phyloP scores from a whole-genome alignment of 2,888 invertebrate species.

The Meiosimyza platycephala region DNA sequence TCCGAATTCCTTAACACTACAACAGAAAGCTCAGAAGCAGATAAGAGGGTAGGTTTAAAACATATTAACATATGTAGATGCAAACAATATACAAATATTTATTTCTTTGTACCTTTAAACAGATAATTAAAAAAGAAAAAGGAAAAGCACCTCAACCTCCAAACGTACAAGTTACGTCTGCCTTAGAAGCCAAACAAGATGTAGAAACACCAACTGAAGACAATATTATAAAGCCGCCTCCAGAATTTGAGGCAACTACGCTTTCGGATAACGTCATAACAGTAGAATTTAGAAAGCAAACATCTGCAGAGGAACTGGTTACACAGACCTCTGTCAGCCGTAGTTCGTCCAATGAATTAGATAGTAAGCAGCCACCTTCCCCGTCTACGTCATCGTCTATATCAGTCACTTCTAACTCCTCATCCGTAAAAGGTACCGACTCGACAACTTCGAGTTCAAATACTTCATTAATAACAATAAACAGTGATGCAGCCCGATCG shows the following conservation, averaged over 20 bases:
- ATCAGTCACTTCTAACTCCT: conserved; percentile 56
- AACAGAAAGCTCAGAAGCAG: conserved; percentile 52
- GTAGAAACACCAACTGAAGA: conserved; percentile 8
- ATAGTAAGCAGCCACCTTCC: conserved; percentile 56
- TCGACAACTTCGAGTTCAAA: conserved; percentile 55
- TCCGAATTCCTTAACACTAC: conserved; percentile 34
- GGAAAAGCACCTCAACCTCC: conserved; percentile 83
- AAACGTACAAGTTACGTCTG: conserved; percentile 22
- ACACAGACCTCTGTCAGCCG: conserved; percentile 33
- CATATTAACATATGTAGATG: too few species aligned
- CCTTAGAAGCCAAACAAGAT: conserved; percentile 13
- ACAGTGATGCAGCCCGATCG: conserved; percentile 62
- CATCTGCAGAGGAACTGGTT: conserved; percentile 27
- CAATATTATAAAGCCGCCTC: conserved; percentile 51
- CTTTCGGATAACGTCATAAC: conserved; percentile 44
- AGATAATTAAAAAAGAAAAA: conserved; percentile 84
- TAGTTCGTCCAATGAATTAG: conserved; percentile 51
- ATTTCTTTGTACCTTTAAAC: conserved; percentile 17
- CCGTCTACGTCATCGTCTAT: conserved; percentile 59
- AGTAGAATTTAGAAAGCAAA: conserved; percentile 46
- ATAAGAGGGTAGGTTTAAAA: conserved; percentile 61
- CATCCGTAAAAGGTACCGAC: conserved; percentile 41
- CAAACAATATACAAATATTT: too few species aligned
- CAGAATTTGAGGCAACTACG: conserved; percentile 47
- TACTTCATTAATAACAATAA: conserved; percentile 65